phyloP scores from a whole-genome alignment of 2,113 vertebrate genomes.

The Ginglymostoma cirratum region DNA sequence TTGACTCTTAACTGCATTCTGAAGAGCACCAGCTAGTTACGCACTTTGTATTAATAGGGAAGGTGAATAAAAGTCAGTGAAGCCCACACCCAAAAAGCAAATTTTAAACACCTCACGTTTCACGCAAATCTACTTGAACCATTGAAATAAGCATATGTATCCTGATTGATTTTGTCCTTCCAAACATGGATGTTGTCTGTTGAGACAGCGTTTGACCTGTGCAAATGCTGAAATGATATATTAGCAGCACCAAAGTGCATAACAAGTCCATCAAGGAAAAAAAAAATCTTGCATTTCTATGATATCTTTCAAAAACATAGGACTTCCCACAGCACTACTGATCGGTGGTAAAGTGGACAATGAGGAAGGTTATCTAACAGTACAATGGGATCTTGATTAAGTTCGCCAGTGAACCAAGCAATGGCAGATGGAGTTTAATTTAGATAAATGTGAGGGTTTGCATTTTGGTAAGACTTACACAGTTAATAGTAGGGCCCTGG shows the following conservation, averaged over 20 bases:
- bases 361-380: too few species aligned
- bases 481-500: too few species aligned
- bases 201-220: background rate
- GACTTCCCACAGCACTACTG: background rate
- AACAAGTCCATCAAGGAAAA: background rate
- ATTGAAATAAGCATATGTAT: background rate
- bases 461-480: too few species aligned
- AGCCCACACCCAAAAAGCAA: background rate
- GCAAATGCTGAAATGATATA: background rate
- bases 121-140: background rate
- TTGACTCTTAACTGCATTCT: background rate
- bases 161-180: background rate
- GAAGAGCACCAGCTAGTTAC: background rate
- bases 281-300: background rate
- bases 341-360: background rate
- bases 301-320: background rate
- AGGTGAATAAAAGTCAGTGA: background rate
- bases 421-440: too few species aligned
- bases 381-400: too few species aligned
- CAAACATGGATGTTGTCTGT: background rate
- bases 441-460: too few species aligned
- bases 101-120: background rate
- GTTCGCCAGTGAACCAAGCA: too few species aligned
- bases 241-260: background rate
- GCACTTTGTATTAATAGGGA: background rate